phyloP scores from a whole-genome alignment of 2,797 vertebrate genomes.

The Alosa sapidissima region DNA sequence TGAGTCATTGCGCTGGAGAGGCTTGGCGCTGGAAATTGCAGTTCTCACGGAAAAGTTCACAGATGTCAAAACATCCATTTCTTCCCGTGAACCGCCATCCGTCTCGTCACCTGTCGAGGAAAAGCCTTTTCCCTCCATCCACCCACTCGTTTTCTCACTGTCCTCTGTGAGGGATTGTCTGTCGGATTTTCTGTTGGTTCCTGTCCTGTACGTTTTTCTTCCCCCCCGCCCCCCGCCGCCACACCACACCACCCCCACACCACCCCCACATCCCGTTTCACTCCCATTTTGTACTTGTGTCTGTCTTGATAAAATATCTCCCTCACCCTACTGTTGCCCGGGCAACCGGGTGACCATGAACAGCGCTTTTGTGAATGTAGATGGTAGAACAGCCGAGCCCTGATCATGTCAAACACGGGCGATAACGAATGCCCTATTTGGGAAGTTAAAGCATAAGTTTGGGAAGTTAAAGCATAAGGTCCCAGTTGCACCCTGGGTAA shows the following conservation, averaged over 20 bases:
- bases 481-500: neutral
- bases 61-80: constrained; percentile 9
- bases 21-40: neutral
- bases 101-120: neutral
- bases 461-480: neutral
- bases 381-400: neutral
- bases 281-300: neutral
- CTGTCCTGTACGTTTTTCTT: neutral
- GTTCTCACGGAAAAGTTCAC: neutral
- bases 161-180: neutral
- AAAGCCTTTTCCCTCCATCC: neutral
- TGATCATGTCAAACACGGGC: neutral
- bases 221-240: no score
- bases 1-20: neutral
- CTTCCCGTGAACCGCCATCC: neutral
- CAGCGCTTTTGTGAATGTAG: neutral
- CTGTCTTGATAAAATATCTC: neutral
- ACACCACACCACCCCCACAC: no score
- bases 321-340: neutral
- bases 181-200: neutral
- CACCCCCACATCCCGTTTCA: neutral
- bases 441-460: neutral
- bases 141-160: neutral
- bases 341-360: neutral
- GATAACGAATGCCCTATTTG: neutral